Conservation (phyloP, 2,888 invertebrate species). For the Aleiodes leptofemur region DNA sequence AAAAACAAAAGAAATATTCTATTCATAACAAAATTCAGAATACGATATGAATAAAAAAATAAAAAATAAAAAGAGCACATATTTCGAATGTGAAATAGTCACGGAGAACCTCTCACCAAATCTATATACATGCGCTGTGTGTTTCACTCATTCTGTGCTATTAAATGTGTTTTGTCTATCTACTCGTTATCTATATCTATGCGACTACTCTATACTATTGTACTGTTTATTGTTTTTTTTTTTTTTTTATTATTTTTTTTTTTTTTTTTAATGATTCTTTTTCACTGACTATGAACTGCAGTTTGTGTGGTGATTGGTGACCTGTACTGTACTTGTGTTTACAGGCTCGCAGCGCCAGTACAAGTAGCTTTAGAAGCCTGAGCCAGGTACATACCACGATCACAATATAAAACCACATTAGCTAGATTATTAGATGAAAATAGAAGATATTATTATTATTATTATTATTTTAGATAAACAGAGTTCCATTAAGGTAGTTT, state of each 20-base stretch:
- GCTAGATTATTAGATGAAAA: constrained; percentile 52
- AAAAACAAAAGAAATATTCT: constrained; percentile 30
- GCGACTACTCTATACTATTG: constrained; percentile 16
- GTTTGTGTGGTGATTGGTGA: constrained; percentile 69
- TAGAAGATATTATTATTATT: not conserved
- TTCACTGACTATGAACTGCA: constrained; percentile 59
- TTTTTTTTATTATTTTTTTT: constrained; percentile 46
- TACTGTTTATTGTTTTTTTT: constrained; percentile 32
- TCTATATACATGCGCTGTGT: constrained; percentile 27
- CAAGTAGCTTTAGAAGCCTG: constrained; percentile 93
- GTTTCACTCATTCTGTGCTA: constrained; percentile 33
- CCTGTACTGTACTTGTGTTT: constrained; percentile 77
- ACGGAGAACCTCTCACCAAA: too few species aligned
- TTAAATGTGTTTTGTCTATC: constrained; percentile 28
- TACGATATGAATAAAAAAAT: too few species aligned
- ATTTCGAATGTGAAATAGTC: too few species aligned
- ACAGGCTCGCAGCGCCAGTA: constrained; percentile 92
- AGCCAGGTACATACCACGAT: constrained; percentile 84
- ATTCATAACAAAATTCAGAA: too few species aligned
- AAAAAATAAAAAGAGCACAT: too few species aligned
- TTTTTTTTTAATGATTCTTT: constrained; percentile 37
- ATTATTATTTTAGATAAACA: not conserved
- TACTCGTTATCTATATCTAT: constrained; percentile 23
- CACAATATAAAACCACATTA: constrained; percentile 63
- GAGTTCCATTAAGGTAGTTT: not conserved